Evolutionary conservation across 2,888 invertebrate species (phyloP).

Genomic region (Alitta virens): DNA sequence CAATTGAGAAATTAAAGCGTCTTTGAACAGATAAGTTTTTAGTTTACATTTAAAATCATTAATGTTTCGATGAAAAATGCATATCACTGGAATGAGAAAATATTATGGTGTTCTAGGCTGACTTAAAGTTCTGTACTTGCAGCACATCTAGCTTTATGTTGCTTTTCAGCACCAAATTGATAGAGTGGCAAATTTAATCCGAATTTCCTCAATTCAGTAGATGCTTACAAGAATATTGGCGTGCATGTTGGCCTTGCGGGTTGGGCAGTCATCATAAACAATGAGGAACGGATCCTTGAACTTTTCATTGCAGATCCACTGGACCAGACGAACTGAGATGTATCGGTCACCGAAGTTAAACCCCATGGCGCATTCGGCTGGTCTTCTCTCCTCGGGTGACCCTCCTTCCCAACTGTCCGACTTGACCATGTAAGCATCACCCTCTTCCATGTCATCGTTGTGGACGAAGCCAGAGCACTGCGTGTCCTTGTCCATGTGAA

Average conservation of each 20-base stretch:
- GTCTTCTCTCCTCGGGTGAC: constrained; percentile 14
- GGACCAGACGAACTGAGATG: constrained; percentile 20
- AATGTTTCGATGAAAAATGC: too few species aligned
- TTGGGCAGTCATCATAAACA: constrained; percentile 28
- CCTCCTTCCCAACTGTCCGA: constrained; percentile 24
- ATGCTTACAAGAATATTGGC: too few species aligned
- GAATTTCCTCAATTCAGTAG: too few species aligned
- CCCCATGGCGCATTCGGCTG: constrained; percentile 27
- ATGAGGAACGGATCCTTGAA: constrained; percentile 24
- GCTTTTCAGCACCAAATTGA: too few species aligned
- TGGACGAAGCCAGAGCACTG: constrained; percentile 13
- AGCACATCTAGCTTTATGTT: too few species aligned
- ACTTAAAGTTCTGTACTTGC: too few species aligned
- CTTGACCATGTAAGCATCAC: constrained; percentile 24
- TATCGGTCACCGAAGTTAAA: constrained; percentile 29
- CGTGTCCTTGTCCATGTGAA: constrained; percentile 21
- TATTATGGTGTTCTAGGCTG: too few species aligned
- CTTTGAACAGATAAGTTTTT: too few species aligned
- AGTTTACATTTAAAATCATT: too few species aligned
- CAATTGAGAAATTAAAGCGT: too few species aligned
- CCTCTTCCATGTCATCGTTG: constrained; percentile 27
- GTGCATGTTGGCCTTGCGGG: constrained; percentile 7
- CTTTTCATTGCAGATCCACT: constrained; percentile 25
- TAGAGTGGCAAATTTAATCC: too few species aligned
- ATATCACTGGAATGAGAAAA: too few species aligned